Base-by-base conservation (phyloP, 2,888 invertebrate genomes). In the Hybos culiciformis region DNA sequence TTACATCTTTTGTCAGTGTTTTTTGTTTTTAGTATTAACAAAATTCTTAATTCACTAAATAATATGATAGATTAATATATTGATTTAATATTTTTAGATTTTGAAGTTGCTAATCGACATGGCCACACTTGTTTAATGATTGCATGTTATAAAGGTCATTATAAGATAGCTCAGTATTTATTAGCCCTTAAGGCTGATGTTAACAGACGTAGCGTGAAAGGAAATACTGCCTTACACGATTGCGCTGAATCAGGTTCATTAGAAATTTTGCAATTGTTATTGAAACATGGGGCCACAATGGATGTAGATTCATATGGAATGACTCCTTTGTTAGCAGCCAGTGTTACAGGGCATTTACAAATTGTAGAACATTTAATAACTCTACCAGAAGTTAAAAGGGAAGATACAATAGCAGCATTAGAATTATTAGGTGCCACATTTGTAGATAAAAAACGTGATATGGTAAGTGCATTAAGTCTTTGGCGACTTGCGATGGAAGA, bases 121-220 rank as follows among this genome's bases (percentile, higher is more conserved):
- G 91, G 90, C 1, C 96, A 97, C 70, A 96, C 96, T 12, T 94
- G 94, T 60, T 73, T 97, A 24, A 97, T 97, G 96, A 97, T 97
- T 48, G 90, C 94, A 37, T 94, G 93, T 67, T 96, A 91, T 69
- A 92, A 93, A 65, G 90, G 92, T 42, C 93, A 96, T 69, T 78
- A 81, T 52, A 76, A 79, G 58, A 93, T 96, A 60, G 92, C 91
- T 41, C 83, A 83, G 59, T 94, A 84, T 69, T 73, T 96, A 43
- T 73, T 96, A 9, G 76, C 80, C 14, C 69, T 87, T 37, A 85
- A 85, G 56, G 94, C 93, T 3, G 83, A 91, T 61, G 88, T 93
- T 3, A 94, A 96, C 67, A 77, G 92, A 48, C 91, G 90, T 67
- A 87, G 87, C 58, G 83, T 86, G 11, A 90, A 88, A 63, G 67